phyloP scores from a whole-genome alignment of 1,140 invertebrate genomes.

The Drosophila carrolli region DNA sequence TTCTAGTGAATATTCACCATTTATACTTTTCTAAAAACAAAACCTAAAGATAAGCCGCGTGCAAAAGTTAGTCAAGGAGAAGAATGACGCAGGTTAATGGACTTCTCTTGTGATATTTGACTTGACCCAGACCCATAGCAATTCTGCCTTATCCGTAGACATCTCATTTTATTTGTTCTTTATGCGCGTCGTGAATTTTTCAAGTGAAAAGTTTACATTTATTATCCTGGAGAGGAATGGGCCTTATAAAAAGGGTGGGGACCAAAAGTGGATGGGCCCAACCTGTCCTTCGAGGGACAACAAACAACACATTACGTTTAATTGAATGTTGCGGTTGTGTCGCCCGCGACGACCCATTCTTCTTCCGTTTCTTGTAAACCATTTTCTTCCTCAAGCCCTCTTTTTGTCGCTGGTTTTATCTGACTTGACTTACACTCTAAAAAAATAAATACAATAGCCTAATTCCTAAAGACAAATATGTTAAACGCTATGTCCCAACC shows the following conservation, averaged over 20 bases:
- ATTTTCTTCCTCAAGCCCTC: slow-evolving; percentile 1
- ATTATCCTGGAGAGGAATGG: slow-evolving; percentile 47
- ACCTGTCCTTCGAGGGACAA: slow-evolving; percentile 59
- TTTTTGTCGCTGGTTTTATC: slow-evolving; percentile 1
- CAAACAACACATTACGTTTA: slow-evolving; percentile 82
- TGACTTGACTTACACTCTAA: slow-evolving; percentile 1
- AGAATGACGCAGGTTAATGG: slow-evolving; percentile 70
- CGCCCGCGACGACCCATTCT: slow-evolving; percentile 30
- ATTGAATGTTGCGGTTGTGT: slow-evolving; percentile 79
- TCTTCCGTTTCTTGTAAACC: slow-evolving; percentile 16
- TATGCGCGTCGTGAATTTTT: slow-evolving; percentile 54
- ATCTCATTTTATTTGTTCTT: slow-evolving; percentile 60
- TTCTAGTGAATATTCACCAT: too few species aligned
- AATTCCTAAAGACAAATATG: too few species aligned
- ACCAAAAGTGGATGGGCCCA: neutral
- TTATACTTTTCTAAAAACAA: slow-evolving; percentile 1
- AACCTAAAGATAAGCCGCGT: slow-evolving; percentile 41
- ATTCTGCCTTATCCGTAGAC: slow-evolving; percentile 46
- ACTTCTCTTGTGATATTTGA: slow-evolving; percentile 78
- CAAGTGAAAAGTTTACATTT: slow-evolving; percentile 79
- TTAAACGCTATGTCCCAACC: too few species aligned
- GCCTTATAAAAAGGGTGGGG: neutral
- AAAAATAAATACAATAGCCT: slow-evolving; percentile 1
- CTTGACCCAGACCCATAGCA: slow-evolving; percentile 38
- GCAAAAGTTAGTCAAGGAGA: slow-evolving; percentile 52